Percentiles rank a stretch among this genome's conserved stretches.
Conservation (phyloP, 2,888 invertebrate genomes). For the Dione juno region DNA sequence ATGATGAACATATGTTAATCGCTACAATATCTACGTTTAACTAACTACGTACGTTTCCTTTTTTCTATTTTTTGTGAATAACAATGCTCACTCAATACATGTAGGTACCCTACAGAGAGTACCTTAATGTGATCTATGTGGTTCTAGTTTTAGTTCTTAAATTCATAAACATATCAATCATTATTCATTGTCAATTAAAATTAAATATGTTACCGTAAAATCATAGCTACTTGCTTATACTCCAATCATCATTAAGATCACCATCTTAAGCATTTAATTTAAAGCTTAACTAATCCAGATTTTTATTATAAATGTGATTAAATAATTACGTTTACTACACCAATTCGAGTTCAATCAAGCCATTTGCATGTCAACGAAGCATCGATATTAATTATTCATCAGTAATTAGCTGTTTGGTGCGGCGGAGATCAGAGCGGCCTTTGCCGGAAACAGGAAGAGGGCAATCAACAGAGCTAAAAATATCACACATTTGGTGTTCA, state of each 20-base stretch:
- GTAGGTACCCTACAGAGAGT: background rate
- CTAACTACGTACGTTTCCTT: no score
- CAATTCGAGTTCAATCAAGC: constrained; percentile 52
- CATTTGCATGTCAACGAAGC: constrained; percentile 62
- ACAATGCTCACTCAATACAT: no score
- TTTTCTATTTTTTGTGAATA: no score
- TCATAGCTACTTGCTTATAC: constrained; percentile 1
- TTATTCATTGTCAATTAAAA: background rate
- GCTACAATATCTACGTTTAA: no score
- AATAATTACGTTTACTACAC: constrained; percentile 23
- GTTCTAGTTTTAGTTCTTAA: background rate
- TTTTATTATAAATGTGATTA: constrained; percentile 24
- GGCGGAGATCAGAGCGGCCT: constrained; percentile 70
- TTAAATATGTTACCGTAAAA: constrained; percentile 7
- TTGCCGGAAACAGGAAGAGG: constrained; percentile 81
- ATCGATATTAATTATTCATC: constrained; percentile 74
- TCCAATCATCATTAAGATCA: constrained; percentile 17
- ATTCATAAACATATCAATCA: background rate
- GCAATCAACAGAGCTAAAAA: constrained; percentile 83
- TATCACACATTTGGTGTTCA: constrained; percentile 82
- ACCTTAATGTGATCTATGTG: background rate
- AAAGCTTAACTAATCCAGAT: constrained; percentile 13
- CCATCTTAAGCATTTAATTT: constrained; percentile 18
- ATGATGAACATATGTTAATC: no score
- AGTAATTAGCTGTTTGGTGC: constrained; percentile 75